Evolutionary conservation across 2,888 invertebrate species (phyloP).

Genomic region (Automeris io): DNA sequence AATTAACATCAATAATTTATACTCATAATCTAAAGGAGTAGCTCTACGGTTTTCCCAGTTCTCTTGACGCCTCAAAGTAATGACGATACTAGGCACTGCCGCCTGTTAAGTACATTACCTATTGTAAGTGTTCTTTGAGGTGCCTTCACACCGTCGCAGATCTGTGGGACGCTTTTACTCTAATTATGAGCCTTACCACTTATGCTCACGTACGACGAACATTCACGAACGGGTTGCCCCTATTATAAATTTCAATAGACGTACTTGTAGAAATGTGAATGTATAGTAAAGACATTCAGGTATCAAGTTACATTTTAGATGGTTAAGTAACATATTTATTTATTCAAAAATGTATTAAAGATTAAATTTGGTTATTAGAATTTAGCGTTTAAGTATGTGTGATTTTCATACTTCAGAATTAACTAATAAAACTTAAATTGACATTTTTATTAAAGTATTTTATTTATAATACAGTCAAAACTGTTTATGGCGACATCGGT

Average conservation of each 20-base stretch:
- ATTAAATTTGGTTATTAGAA: too few relatives aligned
- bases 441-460: too few relatives aligned
- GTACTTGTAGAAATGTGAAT: constrained; percentile 7
- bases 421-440: too few relatives aligned
- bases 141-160: constrained; percentile 46
- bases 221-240: constrained; percentile 6
- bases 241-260: constrained; percentile 4
- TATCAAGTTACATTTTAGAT: neutral
- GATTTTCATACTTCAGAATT: too few relatives aligned
- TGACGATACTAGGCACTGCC: constrained; percentile 61
- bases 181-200: constrained; percentile 58
- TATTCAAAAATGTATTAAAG: too few relatives aligned
- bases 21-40: constrained; percentile 9
- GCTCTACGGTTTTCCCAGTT: constrained; percentile 35
- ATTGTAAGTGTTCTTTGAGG: constrained; percentile 72
- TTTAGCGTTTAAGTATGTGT: too few relatives aligned
- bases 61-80: constrained; percentile 57
- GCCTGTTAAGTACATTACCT: constrained; percentile 72
- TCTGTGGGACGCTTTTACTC: constrained; percentile 61
- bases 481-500: too few relatives aligned
- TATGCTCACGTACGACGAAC: constrained; percentile 23
- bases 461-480: too few relatives aligned
- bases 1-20: neutral
- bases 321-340: too few relatives aligned
- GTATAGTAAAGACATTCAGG: too few relatives aligned